A percentile compares a stretch with the other conserved stretches of the same genome.
Evolutionary conservation across 2,113 vertebrate genomes (phyloP).

Genomic region (Leptobrachium ailaonicum): DNA sequence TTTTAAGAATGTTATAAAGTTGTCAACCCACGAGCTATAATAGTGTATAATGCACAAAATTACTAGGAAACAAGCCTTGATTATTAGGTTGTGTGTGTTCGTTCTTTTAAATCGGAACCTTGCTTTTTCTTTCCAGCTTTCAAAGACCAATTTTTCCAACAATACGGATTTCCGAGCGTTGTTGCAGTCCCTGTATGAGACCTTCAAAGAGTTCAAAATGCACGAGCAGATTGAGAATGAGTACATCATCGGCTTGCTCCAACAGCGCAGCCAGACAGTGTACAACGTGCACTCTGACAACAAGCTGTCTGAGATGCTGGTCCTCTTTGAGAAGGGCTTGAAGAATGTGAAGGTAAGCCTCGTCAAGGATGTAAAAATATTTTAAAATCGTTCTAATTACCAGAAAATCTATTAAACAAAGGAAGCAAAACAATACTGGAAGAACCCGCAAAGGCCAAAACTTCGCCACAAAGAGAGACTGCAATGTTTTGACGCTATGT

Average conservation of each 20-base stretch:
- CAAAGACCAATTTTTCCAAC: constrained; percentile 98
- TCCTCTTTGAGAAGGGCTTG: constrained; percentile 93
- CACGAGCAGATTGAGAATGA: constrained; percentile 98
- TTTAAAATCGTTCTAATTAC: no score
- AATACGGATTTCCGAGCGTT: constrained; percentile 96
- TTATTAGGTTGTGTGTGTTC: no score
- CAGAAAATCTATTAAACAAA: no score
- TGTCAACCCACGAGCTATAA: no score
- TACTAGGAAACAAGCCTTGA: no score
- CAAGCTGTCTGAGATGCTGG: constrained; percentile 96
- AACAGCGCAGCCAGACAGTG: constrained; percentile 89
- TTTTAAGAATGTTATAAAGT: no score
- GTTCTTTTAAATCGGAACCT: neutral
- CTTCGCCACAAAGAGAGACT: no score
- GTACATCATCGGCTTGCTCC: constrained; percentile 91
- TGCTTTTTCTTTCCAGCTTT: constrained; percentile 75
- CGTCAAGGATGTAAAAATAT: no score
- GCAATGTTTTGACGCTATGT: no score
- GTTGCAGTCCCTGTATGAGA: constrained; percentile 89
- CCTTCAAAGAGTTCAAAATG: constrained; percentile 98
- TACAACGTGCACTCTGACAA: constrained; percentile 97
- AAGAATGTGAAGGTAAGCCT: constrained; percentile 86
- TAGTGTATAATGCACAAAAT: no score
- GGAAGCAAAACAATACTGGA: no score
- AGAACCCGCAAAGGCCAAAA: no score